These are phyloP conservation scores for Callithrix jacchus DNA, from an alignment of 2,113 vertebrate genomes.

Conservation along the genomic window DNA sequence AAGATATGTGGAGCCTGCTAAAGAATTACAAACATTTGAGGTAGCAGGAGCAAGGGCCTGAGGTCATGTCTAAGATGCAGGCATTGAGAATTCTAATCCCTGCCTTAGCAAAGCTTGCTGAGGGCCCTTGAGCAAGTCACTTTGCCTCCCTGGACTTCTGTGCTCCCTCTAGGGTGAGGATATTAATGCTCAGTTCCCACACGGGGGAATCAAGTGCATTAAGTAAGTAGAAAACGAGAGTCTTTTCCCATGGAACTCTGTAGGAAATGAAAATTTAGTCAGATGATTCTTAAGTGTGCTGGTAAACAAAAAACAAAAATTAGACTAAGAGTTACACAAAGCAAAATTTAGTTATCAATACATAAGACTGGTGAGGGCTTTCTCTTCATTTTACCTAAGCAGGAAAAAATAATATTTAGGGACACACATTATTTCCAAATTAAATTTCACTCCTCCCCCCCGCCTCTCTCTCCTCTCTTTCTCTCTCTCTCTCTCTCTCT, in stretches of 20 bases:
- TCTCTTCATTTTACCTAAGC: not conserved
- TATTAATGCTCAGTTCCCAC: not conserved
- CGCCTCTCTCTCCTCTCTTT: too few species aligned
- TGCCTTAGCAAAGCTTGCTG: not conserved
- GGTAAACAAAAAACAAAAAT: not conserved
- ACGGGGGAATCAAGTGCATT: not conserved
- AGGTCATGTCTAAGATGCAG: not conserved
- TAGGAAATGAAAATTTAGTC: constrained; percentile 49
- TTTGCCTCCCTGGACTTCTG: not conserved
- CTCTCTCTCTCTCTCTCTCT: not conserved
- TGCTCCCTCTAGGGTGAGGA: not conserved
- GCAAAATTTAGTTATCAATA: not conserved
- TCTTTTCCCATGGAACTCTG: constrained; percentile 39
- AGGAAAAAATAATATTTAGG: not conserved
- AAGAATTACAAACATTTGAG: not conserved
- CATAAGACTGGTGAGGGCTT: not conserved
- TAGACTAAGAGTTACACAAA: not conserved
- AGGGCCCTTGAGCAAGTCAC: constrained; percentile 28
- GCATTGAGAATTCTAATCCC: not conserved
- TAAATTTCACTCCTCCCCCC: not conserved
- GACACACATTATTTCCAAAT: not conserved
- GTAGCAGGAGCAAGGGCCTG: not conserved
- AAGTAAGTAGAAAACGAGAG: constrained; percentile 48
- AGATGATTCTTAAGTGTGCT: constrained; percentile 42
- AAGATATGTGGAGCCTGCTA: not conserved